Conservation (phyloP, 2,888 invertebrate genomes). For the Folsomia manolachei region DNA sequence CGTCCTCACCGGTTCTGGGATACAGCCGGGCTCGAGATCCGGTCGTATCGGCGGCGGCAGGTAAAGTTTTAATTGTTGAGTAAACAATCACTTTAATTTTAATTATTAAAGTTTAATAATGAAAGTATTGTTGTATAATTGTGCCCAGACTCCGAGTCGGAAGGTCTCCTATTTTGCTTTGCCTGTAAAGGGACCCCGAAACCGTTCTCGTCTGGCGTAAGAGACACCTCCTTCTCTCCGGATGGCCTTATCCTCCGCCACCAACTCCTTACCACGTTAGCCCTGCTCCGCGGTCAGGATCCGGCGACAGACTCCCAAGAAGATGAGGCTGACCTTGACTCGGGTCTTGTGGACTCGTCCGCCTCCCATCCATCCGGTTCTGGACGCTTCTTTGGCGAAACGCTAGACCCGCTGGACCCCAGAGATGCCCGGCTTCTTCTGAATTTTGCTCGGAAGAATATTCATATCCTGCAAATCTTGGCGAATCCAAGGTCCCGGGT, state of each 20-base stretch:
- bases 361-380: neutral
- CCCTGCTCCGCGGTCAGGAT: constrained; percentile 11
- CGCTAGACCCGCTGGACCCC: constrained; percentile 27
- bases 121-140: neutral
- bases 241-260: constrained; percentile 33
- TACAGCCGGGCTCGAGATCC: constrained; percentile 26
- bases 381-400: constrained; percentile 28
- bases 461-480: constrained; percentile 35
- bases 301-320: neutral
- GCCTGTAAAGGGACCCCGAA: constrained; percentile 42
- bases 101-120: constrained; percentile 13
- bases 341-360: neutral
- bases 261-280: constrained; percentile 35
- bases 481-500: neutral
- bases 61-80: neutral
- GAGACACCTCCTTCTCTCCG: constrained; percentile 38
- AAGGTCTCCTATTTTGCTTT: constrained; percentile 35
- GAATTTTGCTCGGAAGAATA: constrained; percentile 32
- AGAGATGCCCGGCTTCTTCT: constrained; percentile 30
- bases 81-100: neutral
- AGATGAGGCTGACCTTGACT: neutral
- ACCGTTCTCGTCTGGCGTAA: neutral
- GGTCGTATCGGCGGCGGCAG: neutral
- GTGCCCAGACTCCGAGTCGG: constrained; percentile 20
- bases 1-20: constrained; percentile 46